These are phyloP conservation scores for Cranoglanis bouderius DNA, from an alignment of 2,113 vertebrate species.

Conservation along the genomic window DNA sequence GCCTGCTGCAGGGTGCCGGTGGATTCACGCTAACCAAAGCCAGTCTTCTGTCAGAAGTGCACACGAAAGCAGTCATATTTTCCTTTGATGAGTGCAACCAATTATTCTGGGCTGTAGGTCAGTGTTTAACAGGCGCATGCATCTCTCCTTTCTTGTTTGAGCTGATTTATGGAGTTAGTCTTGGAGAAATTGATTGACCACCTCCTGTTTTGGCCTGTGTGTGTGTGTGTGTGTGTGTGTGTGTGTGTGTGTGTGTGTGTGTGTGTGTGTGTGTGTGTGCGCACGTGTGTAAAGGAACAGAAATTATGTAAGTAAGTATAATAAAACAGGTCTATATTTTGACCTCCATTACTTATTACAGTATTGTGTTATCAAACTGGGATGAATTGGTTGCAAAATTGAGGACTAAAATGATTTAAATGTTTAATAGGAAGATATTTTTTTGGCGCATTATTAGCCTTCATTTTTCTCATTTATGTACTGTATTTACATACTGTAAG, in stretches of 20 bases:
- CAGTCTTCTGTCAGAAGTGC: constrained; percentile 26
- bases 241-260: neutral
- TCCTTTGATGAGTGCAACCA: constrained; percentile 35
- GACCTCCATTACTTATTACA: neutral
- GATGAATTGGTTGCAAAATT: neutral
- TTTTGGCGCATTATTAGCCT: neutral
- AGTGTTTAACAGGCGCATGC: neutral
- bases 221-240: neutral
- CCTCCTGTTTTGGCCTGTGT: neutral
- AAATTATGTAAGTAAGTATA: neutral
- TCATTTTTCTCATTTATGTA: neutral
- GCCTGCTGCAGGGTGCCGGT: constrained; percentile 6
- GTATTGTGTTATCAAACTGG: neutral
- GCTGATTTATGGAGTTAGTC: constrained; percentile 32
- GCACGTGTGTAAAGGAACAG: neutral
- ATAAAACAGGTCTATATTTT: neutral
- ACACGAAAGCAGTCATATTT: constrained; percentile 29
- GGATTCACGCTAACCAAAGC: constrained; percentile 33
- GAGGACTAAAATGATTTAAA: neutral
- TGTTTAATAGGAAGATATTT: neutral
- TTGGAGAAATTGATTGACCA: constrained; percentile 36
- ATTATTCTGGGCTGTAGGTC: constrained; percentile 25
- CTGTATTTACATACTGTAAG: neutral
- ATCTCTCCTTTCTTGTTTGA: neutral
- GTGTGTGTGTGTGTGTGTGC: neutral